Percentiles rank a stretch among this genome's conserved stretches.
These are phyloP conservation scores for Drosophila mimetica DNA, from an alignment of 2,888 invertebrate genomes.

Conservation along the genomic window DNA sequence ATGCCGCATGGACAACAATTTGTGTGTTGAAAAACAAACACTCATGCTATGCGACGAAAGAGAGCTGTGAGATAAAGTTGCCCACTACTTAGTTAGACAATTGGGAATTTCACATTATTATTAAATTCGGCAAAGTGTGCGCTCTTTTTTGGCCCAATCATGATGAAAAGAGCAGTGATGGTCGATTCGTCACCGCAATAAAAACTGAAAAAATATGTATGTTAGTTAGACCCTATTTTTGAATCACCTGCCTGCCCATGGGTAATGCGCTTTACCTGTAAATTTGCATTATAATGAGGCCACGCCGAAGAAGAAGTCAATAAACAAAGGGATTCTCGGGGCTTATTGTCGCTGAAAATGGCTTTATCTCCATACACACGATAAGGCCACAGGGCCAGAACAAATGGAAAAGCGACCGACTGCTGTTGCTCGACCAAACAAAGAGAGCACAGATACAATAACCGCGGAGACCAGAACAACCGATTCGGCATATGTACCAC, in stretches of 20 bases:
- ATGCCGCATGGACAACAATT: conserved; percentile 58
- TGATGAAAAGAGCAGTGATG: not conserved
- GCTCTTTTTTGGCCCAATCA: not conserved
- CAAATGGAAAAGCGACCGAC: not conserved
- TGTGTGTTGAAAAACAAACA: conserved; percentile 23
- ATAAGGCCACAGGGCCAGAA: conserved; percentile 12
- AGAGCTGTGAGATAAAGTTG: conserved; percentile 4
- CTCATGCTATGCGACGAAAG: not conserved
- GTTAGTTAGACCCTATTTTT: not conserved
- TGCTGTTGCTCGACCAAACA: not conserved
- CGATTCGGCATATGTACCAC: not conserved
- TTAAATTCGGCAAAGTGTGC: not conserved
- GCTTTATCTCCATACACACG: conserved; percentile 31
- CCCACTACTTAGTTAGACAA: not conserved
- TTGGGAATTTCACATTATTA: conserved; percentile 29
- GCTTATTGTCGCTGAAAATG: conserved; percentile 9
- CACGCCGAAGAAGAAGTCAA: not conserved
- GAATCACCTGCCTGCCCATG: not conserved
- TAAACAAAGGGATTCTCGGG: conserved; percentile 23
- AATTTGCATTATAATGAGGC: conserved; percentile 9
- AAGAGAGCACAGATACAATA: conserved; percentile 1
- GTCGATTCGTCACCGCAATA: not conserved
- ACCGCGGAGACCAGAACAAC: not conserved
- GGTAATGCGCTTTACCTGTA: not conserved
- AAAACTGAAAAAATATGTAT: not conserved